These are phyloP conservation scores for Adela reaumurella DNA, from an alignment of 2,888 invertebrate genomes.

Conservation along the genomic window DNA sequence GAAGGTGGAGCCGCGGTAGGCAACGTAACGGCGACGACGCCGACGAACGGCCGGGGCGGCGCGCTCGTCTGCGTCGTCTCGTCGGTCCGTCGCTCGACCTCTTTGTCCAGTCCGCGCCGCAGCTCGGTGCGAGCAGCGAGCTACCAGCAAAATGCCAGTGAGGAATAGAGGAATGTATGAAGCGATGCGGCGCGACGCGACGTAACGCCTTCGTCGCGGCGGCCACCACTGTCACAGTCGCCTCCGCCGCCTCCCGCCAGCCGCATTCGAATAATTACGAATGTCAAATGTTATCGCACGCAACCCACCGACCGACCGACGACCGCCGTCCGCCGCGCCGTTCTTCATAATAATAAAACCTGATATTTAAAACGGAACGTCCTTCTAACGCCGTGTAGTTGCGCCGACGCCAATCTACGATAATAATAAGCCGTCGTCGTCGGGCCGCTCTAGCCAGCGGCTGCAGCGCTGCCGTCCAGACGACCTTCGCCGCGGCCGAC, in stretches of 20 bases:
- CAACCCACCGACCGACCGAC: constrained; percentile 49
- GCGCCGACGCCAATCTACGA: constrained; percentile 59
- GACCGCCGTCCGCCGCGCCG: constrained; percentile 55
- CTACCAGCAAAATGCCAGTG: neutral
- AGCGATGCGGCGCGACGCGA: neutral
- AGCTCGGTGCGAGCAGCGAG: constrained; percentile 18
- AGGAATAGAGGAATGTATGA: neutral
- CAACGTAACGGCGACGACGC: neutral
- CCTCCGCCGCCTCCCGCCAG: constrained; percentile 21
- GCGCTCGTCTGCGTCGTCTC: neutral
- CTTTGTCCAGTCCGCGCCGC: constrained; percentile 41
- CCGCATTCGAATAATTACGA: constrained; percentile 53
- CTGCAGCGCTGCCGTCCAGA: constrained; percentile 37
- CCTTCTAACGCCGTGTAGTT: constrained; percentile 59
- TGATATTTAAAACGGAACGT: constrained; percentile 59
- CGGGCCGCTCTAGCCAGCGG: constrained; percentile 31
- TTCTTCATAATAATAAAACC: constrained; percentile 59
- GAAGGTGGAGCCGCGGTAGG: too few relatives aligned
- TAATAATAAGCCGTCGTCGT: constrained; percentile 51
- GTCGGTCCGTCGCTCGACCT: constrained; percentile 26
- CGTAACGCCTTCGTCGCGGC: constrained; percentile 16
- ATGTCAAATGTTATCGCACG: constrained; percentile 58
- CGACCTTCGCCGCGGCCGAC: constrained; percentile 16
- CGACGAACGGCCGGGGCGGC: too few relatives aligned
- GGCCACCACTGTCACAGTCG: constrained; percentile 22